Evolutionary conservation across 2,113 vertebrate genomes (phyloP).

Genomic region (Myodes glareolus): DNA sequence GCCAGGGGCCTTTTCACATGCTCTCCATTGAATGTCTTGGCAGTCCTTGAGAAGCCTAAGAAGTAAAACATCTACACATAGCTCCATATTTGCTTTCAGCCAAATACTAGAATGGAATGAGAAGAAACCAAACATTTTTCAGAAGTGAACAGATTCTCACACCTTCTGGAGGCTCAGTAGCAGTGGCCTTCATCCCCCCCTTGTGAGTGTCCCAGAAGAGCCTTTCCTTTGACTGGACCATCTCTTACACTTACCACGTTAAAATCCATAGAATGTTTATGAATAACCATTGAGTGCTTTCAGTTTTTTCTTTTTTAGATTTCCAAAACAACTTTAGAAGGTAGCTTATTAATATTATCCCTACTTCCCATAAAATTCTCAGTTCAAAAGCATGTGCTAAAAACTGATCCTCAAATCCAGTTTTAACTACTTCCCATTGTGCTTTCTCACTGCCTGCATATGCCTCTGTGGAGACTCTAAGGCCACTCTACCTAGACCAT

Average conservation of each 20-base stretch:
- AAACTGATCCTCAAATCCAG: not conserved
- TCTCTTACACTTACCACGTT: not conserved
- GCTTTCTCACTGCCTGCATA: not conserved
- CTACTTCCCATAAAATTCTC: not conserved
- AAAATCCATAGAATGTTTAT: not conserved
- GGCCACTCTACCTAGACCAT: too few species aligned
- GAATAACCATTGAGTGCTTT: not conserved
- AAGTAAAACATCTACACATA: not conserved
- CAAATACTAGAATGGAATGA: not conserved
- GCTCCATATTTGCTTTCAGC: not conserved
- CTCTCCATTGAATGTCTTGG: not conserved
- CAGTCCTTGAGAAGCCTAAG: not conserved
- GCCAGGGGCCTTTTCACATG: not conserved
- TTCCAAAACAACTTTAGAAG: not conserved
- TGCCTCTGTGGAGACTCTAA: not conserved
- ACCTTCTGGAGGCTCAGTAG: not conserved
- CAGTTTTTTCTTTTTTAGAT: not conserved
- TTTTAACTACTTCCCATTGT: not conserved
- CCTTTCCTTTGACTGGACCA: not conserved
- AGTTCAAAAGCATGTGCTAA: conserved; percentile 24
- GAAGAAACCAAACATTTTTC: not conserved
- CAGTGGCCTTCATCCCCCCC: not conserved
- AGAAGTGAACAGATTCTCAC: not conserved
- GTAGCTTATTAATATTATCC: not conserved
- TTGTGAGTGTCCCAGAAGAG: not conserved